Percentiles rank a stretch among this genome's conserved stretches.
These are phyloP conservation scores for Orthosia cruda DNA, from an alignment of 2,888 invertebrate genomes.

Conservation along the genomic window DNA sequence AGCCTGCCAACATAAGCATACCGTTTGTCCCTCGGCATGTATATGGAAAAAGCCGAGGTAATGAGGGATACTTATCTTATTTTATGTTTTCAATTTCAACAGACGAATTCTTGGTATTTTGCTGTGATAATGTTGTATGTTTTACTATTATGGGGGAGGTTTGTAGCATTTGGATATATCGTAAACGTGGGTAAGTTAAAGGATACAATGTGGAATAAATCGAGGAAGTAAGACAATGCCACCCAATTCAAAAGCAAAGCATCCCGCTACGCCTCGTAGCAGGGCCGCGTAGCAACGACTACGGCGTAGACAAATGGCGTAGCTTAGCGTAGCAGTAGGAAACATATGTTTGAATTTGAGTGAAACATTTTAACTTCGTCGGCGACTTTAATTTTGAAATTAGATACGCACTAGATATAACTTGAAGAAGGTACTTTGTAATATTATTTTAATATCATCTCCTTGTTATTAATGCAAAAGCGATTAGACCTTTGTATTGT, in stretches of 20 bases:
- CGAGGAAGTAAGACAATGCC: no score
- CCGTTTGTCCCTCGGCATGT: slow-evolving; percentile 20
- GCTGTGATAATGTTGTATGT: slow-evolving; percentile 27
- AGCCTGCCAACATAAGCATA: slow-evolving; percentile 40
- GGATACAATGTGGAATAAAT: not conserved
- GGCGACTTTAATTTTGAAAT: not conserved
- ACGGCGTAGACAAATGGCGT: slow-evolving; percentile 4
- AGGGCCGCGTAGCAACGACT: slow-evolving; percentile 2
- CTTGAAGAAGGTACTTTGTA: no score
- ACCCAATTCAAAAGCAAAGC: no score
- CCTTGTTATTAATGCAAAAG: not conserved
- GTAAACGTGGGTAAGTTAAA: not conserved
- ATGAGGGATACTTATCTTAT: slow-evolving; percentile 34
- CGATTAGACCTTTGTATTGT: slow-evolving; percentile 5
- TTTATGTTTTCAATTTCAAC: slow-evolving; percentile 65
- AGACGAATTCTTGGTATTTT: slow-evolving; percentile 39
- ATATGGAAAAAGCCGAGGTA: slow-evolving; percentile 46
- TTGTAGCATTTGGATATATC: not conserved
- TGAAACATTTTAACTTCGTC: not conserved
- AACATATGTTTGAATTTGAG: not conserved
- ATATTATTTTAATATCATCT: slow-evolving; percentile 1
- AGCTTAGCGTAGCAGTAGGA: not conserved
- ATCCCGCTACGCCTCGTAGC: not conserved
- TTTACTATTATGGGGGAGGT: slow-evolving; percentile 29
- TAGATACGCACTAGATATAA: no score